Base-by-base conservation (phyloP, 2,797 vertebrate genomes). In the Platalea minor region DNA sequence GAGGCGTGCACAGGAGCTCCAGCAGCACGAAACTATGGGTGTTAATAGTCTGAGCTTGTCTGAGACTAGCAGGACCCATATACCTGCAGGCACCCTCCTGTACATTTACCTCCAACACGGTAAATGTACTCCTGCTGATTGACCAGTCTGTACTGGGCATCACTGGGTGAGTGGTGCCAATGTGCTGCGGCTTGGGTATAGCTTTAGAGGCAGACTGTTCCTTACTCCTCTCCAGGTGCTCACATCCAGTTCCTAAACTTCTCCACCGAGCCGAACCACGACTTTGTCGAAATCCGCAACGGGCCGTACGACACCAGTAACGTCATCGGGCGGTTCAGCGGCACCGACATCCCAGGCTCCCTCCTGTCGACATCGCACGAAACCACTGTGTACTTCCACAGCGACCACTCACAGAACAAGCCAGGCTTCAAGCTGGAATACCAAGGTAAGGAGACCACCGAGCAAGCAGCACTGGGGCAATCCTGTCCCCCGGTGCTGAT, bases 161-260 rank as follows among this genome's bases (percentile, higher is more conserved):
- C 18, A 1, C 15, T 26, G 54, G 61, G 8, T 3, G 54, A 15
- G 24, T 2, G 3, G 8, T 11, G 24, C 17, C 15, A 48, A 4
- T 9, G 45, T 28, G 13, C 61, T 16, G 5, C 8, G 61, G 5
- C 69, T 41, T 6, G 12, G 37, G 37, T 12, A 0, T 7, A 8
- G 2, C 56, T 75, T 24, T 3, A 18, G 43, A 29, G 11, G 25
- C 81, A 39, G 10, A 8, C 48, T 9, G 10, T 17, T 46, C 29
- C 21, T 77, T 93, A 45, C 76, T 57, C 4, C 33, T 86, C 69
- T 72, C 29, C 95, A 99, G 99, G 99, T 81, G 99, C 99, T 87
- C 99, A 99, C 96, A 91, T 99, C 94, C 99, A 99, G 94, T 99
- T 99, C 97, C 98, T 99, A 31, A 99, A 99, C 98, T 99, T 99